Evolutionary conservation across 2,113 vertebrate species (phyloP), one percentile per base, ranked within the genome.

Genomic region (Electrona antarctica): DNA sequence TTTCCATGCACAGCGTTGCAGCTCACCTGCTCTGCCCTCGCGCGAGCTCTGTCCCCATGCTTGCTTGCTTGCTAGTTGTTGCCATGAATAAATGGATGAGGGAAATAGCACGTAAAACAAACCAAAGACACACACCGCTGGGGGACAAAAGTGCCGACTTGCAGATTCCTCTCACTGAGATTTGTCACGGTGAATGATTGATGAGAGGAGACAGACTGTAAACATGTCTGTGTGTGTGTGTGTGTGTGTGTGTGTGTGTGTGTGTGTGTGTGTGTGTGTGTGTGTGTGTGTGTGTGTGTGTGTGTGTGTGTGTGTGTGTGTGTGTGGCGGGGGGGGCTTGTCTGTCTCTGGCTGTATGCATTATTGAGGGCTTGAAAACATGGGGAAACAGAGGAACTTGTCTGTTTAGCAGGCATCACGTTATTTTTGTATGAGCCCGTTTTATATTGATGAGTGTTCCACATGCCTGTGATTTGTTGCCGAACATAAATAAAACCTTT

Each of bases 131-230:
- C 71, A 77, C 77, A 81, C 83, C 74, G 69, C 86, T 80, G 78
- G 77, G 78, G 74, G 62, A 69, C 74, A 78, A 90, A 92, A 91
- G 79, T 87, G 91, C 90, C 63, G 76, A 85, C 82, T 90, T 91
- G 90, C 91, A 87, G 65, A 87, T 91, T 92, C 88, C 73, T 85
- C 85, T 71, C 86, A 83, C 85, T 75, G 47, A 87, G 71, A 83
- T 91, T 88, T 89, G 83, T 89, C 76, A 77, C 78, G 10, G 72
- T 93, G 76, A 93, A 91, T 91, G 85, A 84, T 82, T 90, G 83
- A 93, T 92, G 88, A 82, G 71, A 33, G n/a, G 72, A 73, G 69
- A 82, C 74, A 67, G 64, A 73, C 66, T 13, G 60, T 70, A 73
- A 84, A 77, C 73, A 86, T 7, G 10, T 12, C 51, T 54, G 49